These are phyloP conservation scores for Philonicus albiceps DNA, from an alignment of 2,888 invertebrate genomes.

Conservation along the genomic window DNA sequence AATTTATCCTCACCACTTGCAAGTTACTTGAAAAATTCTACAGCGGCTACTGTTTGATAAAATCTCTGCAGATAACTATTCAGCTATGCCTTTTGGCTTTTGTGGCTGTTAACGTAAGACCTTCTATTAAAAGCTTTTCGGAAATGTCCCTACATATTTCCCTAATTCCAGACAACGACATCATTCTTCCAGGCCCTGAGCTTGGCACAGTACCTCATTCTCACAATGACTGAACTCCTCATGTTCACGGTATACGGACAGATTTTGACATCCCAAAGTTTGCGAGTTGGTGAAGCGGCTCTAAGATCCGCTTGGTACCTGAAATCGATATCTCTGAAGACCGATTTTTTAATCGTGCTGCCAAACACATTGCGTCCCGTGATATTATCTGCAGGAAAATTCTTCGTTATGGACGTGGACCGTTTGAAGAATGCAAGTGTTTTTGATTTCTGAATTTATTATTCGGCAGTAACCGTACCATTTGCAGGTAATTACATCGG, in stretches of 20 bases:
- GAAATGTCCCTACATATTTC: neutral
- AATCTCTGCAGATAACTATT: constrained; percentile 49
- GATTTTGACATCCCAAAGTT: constrained; percentile 40
- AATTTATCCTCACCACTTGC: constrained; percentile 51
- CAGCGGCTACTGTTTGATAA: constrained; percentile 50
- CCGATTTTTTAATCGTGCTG: neutral
- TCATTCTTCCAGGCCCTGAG: constrained; percentile 40
- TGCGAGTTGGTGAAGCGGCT: constrained; percentile 34
- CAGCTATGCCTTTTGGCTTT: constrained; percentile 52
- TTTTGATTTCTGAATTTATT: neutral
- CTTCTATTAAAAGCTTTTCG: neutral
- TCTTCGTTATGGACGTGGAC: neutral
- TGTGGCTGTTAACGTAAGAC: constrained; percentile 50
- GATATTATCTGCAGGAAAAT: neutral
- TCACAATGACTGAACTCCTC: constrained; percentile 48
- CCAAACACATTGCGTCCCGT: neutral
- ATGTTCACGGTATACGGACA: constrained; percentile 47
- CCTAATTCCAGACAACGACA: constrained; percentile 21
- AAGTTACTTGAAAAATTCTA: constrained; percentile 51
- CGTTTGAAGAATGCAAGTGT: constrained; percentile 29
- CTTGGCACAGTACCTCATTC: constrained; percentile 46
- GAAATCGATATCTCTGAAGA: neutral
- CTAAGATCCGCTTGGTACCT: neutral
- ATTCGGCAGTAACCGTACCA: neutral
- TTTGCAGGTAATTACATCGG: neutral